Percentiles rank a stretch among this genome's conserved stretches.
These are phyloP conservation scores for Drosophila paranaensis DNA, from an alignment of 2,888 invertebrate genomes.

Conservation along the genomic window DNA sequence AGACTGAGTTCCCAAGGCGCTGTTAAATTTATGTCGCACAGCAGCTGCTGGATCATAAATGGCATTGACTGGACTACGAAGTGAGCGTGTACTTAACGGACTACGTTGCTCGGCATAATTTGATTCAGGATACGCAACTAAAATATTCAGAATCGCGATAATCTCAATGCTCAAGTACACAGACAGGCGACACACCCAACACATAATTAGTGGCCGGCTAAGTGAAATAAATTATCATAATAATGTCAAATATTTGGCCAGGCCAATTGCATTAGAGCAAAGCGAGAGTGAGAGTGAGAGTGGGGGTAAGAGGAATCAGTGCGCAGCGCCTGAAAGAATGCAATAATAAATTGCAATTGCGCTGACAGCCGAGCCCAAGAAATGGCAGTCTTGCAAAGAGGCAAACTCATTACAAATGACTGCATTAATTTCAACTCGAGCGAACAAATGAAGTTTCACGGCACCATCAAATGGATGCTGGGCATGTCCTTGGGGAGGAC, in stretches of 20 bases:
- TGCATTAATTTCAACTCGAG: constrained; percentile 77
- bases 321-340: constrained; percentile 43
- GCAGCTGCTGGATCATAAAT: constrained; percentile 33
- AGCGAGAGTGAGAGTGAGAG: neutral
- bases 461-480: constrained; percentile 19
- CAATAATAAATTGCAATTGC: constrained; percentile 71
- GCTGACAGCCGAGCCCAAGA: constrained; percentile 42
- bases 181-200: neutral
- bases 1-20: constrained; percentile 15
- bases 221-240: constrained; percentile 73
- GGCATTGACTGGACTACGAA: constrained; percentile 9
- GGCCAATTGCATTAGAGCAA: constrained; percentile 43
- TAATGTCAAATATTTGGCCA: constrained; percentile 57
- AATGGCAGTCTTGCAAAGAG: constrained; percentile 31
- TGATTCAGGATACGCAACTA: constrained; percentile 39
- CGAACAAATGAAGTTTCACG: constrained; percentile 63
- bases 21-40: constrained; percentile 55
- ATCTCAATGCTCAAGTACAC: constrained; percentile 13
- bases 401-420: constrained; percentile 81
- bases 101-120: constrained; percentile 64
- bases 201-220: constrained; percentile 55
- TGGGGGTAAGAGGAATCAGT: constrained; percentile 17
- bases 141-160: constrained; percentile 46
- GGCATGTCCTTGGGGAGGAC: constrained; percentile 18
- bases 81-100: constrained; percentile 19